Base-by-base conservation (phyloP, 2,797 vertebrate genomes). In the Acanthornis magna region DNA sequence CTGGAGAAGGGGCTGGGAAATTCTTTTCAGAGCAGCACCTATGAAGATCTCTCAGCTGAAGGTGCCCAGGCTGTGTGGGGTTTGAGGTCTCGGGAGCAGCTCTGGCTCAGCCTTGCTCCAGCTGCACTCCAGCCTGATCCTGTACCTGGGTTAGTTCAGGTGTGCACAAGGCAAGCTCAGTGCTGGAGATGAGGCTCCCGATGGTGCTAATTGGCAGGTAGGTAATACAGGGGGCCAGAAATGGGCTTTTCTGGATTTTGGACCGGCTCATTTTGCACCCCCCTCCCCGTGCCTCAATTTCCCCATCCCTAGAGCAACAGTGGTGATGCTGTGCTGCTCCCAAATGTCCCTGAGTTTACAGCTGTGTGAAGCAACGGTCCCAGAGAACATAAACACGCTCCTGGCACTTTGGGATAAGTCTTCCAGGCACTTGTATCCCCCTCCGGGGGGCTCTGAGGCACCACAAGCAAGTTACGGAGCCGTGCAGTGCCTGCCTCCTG, bases 341-440 rank as follows among this genome's bases (percentile, higher is more conserved):
- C 10, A 3, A 18, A 26, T 19, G 8, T 38, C 15, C 8, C 53
- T 15, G 32, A 38, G 45, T 15, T 60, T n/a, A 27, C 22, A 61
- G 34, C 12, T 0, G 0, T 14, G n/a, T 36, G 14, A 36, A 9
- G 32, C 3, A 0, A 4, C 7, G 42, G 11, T 79, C 10, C 53
- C 20, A 19, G 48, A 29, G 68, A 32, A 32, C 21, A 12, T 2
- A 5, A 29, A 19, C 36, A 10, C 32, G 26, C 9, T 62, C n/a
- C 34, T 60, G 67, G 40, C 58, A 23, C 42, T 54, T 50, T 51
- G 47, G 47, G 32, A 43, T 30, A 3, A 61, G 3, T 42, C 11
- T 34, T 38, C 34, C 30, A 67, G 62, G 36, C 42, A 1, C n/a
- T 6, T 6, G 0, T 22, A 20, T 34, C 34, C 42, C 48, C 55